These are phyloP conservation scores for Drosophila tropicalis DNA, from an alignment of 1,140 invertebrate species.

Conservation along the genomic window DNA sequence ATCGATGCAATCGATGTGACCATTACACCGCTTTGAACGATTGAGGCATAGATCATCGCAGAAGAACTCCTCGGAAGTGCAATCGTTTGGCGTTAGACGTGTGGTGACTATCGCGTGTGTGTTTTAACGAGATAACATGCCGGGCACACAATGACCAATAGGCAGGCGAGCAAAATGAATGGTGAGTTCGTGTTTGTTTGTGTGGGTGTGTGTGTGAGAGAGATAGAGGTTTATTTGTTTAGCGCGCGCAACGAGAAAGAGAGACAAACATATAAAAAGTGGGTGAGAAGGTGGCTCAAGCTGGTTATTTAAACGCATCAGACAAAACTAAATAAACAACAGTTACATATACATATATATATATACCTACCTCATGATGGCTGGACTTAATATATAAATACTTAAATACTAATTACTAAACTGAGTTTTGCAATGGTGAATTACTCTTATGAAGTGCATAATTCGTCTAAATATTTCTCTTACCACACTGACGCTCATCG, in stretches of 20 bases:
- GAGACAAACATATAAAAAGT: constrained; percentile 40
- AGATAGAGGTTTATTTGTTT: constrained; percentile 3
- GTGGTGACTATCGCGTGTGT: constrained; percentile 54
- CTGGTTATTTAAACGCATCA: constrained; percentile 6
- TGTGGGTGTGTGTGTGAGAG: constrained; percentile 21
- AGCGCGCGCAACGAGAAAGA: constrained; percentile 34
- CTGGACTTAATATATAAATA: too few species aligned
- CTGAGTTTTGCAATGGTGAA: too few species aligned
- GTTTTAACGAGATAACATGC: constrained; percentile 1
- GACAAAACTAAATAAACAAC: neutral
- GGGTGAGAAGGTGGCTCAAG: constrained; percentile 16
- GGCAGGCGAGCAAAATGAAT: constrained; percentile 28
- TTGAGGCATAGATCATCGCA: constrained; percentile 84
- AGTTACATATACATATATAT: too few species aligned
- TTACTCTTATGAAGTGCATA: too few species aligned
- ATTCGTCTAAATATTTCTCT: constrained; percentile 37
- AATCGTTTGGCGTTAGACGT: constrained; percentile 78
- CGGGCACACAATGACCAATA: constrained; percentile 7
- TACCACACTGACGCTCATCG: constrained; percentile 88
- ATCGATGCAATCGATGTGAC: constrained; percentile 83
- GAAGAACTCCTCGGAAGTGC: constrained; percentile 79
- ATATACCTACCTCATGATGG: too few species aligned
- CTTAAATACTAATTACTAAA: too few species aligned
- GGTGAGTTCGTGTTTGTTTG: constrained; percentile 25
- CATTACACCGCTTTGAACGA: constrained; percentile 84